A percentile compares a stretch with the other conserved stretches of the same genome.
phyloP scores from a whole-genome alignment of 1,140 invertebrate genomes.

The Antheraea pernyi region DNA sequence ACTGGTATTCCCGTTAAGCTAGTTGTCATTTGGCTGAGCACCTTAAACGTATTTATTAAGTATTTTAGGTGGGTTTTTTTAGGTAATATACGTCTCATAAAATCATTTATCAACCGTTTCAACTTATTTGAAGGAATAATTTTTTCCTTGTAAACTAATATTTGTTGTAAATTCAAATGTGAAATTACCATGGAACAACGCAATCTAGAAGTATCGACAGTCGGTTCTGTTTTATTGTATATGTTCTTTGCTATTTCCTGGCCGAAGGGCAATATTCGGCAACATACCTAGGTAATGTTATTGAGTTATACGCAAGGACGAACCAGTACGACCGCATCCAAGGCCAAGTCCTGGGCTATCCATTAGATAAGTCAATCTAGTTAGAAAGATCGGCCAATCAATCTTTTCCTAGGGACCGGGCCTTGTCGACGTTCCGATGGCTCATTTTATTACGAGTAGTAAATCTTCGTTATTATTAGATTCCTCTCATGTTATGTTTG shows the following conservation, averaged over 20 bases:
- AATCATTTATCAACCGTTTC: no score
- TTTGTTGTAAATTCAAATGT: no score
- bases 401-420: neutral
- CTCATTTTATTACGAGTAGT: neutral
- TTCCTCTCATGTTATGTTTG: neutral
- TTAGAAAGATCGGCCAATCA: neutral
- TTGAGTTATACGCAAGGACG: neutral
- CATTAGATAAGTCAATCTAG: slow-evolving; percentile 4
- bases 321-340: neutral
- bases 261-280: neutral
- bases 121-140: no score
- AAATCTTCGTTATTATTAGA: slow-evolving; percentile 1
- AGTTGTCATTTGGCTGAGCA: no score
- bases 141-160: no score
- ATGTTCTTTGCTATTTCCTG: neutral
- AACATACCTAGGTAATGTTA: neutral
- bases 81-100: no score
- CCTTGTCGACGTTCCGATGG: neutral
- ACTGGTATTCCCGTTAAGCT: no score
- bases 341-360: neutral
- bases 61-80: no score
- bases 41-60: no score
- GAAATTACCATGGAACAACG: no score
- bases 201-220: no score
- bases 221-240: no score